Evolutionary conservation across 2,888 invertebrate genomes (phyloP), one percentile per base, ranked within the genome.

Genomic region (Parelbella ahira): DNA sequence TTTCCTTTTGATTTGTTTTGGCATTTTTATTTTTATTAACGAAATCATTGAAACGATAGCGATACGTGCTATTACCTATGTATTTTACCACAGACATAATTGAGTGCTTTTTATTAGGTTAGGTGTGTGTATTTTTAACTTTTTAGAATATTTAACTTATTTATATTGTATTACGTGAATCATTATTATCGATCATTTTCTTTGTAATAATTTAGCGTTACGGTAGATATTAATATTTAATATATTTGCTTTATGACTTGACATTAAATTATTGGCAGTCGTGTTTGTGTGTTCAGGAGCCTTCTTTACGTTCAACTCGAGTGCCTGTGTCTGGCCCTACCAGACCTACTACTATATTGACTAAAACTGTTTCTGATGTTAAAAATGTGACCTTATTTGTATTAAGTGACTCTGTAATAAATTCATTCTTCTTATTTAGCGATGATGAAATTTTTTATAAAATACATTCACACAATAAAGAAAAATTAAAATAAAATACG

Each of bases 81-180:
- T 60, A 67, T 67, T 65, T 63, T 67, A 66, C 62, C 60, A 69
- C 69, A 70, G 68, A 75, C 66, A 68, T 52, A 54, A 68, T 70
- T 69, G 81, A 80, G 77, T 83, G 87, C 77, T 84, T 86, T 87
- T 86, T 75, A 80, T 82, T 86, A 86, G 84, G 80, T 84, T 86
- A 84, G 84, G 69, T 58, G 87, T 84, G 87, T 87, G 87, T 87
- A 87, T 82, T 86, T 86, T 86, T 83, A 86, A 86, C 76, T 72
- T 86, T 82, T 84, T 87, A 86, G 86, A 84, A 78, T 86, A 84
- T 86, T 86, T 84, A 86, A 86, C 86, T 87, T 87, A 87, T 87
- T 87, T 86, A 80, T 81, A 83, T 82, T 80, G 80, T 82, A 86
- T 86, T 84, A 81, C 75, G 78, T 82, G 83, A 79, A 80, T 68